Base-by-base conservation (phyloP, 2,888 invertebrate species). In the Sinhomidia bicolor region DNA sequence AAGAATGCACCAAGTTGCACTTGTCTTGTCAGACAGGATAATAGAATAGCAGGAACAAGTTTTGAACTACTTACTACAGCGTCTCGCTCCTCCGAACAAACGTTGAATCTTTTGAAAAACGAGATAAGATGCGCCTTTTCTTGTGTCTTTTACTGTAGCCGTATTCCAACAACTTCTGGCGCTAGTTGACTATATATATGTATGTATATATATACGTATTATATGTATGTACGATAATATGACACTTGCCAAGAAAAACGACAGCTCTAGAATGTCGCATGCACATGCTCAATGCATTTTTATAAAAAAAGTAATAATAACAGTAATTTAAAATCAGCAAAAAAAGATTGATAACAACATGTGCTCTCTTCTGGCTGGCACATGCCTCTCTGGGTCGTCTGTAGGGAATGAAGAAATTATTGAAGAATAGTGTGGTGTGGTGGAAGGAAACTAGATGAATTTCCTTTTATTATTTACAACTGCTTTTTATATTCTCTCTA, bases 261-360 rank as follows among this genome's bases (percentile, higher is more conserved):
- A 44, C 20, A 82, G n/a, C n/a, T n/a, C n/a, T 82, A 51, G 32
- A 68, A 65, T 68, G 82, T 82, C 68, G n/a, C n/a, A 82, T 82
- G 68, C 82, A 82, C 82, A 82, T 68, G 78, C 32, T 65, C n/a
- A n/a, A 54, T 82, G 82, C 82, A 82, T 82, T 82, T 82, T 68
- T n/a, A n/a, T n/a, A n/a, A n/a, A 32, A 60, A 57, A 23, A 41
- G 12, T 51, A 74, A 36, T 65, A 65, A 17, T 32, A 65, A 29
- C n/a, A n/a, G n/a, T n/a, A n/a, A n/a, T n/a, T n/a, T n/a, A n/a
- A n/a, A n/a, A n/a, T n/a, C n/a, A n/a, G n/a, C n/a, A n/a, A n/a
- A n/a, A n/a, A n/a, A n/a, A n/a, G n/a, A n/a, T n/a, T n/a, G n/a
- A n/a, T n/a, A n/a, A n/a, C n/a, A n/a, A n/a, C n/a, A n/a, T 65